phyloP scores from a whole-genome alignment of 2,113 vertebrate genomes.

The Centropristis striata region DNA sequence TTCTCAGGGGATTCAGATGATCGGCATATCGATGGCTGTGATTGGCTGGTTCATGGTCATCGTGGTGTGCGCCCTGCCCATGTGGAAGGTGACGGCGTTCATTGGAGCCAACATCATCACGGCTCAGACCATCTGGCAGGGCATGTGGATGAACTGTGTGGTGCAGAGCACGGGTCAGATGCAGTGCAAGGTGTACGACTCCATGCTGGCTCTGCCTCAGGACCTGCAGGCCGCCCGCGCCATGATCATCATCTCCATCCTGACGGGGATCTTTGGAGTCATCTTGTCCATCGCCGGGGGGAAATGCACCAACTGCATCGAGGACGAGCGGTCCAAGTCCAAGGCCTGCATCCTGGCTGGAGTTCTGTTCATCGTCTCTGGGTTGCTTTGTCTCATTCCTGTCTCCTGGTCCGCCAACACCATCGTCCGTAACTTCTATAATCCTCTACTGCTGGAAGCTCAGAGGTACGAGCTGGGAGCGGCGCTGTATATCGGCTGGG shows the following conservation, averaged over 20 bases:
- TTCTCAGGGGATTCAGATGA: conserved; percentile 83
- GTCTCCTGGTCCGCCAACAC: conserved; percentile 92
- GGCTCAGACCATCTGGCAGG: conserved; percentile 85
- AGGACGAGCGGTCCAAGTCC: conserved; percentile 89
- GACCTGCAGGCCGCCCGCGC: conserved; percentile 95
- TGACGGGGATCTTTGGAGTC: conserved; percentile 86
- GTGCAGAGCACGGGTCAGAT: conserved; percentile 88
- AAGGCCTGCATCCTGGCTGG: conserved; percentile 78
- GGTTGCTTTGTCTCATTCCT: conserved; percentile 81
- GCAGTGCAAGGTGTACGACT: conserved; percentile 87
- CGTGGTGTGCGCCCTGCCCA: conserved; percentile 82
- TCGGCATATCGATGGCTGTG: conserved; percentile 69
- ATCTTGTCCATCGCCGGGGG: conserved; percentile 90
- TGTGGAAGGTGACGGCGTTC: conserved; percentile 85
- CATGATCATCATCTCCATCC: conserved; percentile 90
- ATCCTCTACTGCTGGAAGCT: conserved; percentile 54
- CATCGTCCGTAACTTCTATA: conserved; percentile 92
- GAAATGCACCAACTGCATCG: conserved; percentile 94
- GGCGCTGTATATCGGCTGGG: conserved; percentile 94
- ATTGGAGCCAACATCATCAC: conserved; percentile 85
- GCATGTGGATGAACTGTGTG: conserved; percentile 91
- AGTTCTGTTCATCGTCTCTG: conserved; percentile 75
- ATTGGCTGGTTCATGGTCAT: conserved; percentile 82
- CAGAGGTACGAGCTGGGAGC: conserved; percentile 87
- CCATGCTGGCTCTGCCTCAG: conserved; percentile 80